Percentiles rank a stretch among this genome's conserved stretches.
These are phyloP conservation scores for Notoglanidium macrostoma DNA, from an alignment of 2,797 vertebrate genomes.

Conservation along the genomic window DNA sequence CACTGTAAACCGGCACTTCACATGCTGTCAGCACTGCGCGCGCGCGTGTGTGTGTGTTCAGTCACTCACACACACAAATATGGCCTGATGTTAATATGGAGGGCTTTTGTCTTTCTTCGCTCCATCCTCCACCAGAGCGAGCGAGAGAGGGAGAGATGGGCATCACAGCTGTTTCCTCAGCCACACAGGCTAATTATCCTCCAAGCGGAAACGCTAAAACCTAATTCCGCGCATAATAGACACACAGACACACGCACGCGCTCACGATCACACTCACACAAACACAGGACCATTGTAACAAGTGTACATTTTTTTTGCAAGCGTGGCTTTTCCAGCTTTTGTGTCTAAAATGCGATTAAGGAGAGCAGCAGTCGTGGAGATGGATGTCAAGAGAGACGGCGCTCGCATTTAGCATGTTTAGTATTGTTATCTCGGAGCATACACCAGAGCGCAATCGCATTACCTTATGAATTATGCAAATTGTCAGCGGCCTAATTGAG, in stretches of 20 bases:
- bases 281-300: slow-evolving; percentile 13
- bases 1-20: slow-evolving; percentile 44
- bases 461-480: slow-evolving; percentile 98
- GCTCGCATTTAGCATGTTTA: slow-evolving; percentile 54
- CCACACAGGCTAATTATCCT: slow-evolving; percentile 67
- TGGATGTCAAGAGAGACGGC: slow-evolving; percentile 60
- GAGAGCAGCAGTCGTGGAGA: slow-evolving; percentile 59
- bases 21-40: slow-evolving; percentile 14
- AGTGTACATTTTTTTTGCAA: slow-evolving; percentile 37
- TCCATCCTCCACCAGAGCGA: slow-evolving; percentile 53
- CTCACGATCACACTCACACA: neutral
- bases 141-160: slow-evolving; percentile 50
- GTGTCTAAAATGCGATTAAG: slow-evolving; percentile 57
- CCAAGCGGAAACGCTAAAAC: slow-evolving; percentile 60
- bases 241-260: slow-evolving; percentile 9
- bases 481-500: slow-evolving; percentile 91
- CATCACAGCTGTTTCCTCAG: slow-evolving; percentile 70
- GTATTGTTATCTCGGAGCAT: slow-evolving; percentile 80
- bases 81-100: slow-evolving; percentile 49
- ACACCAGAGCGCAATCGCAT: slow-evolving; percentile 89
- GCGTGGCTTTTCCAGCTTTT: slow-evolving; percentile 36
- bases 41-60: slow-evolving; percentile 7
- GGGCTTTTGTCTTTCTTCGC: slow-evolving; percentile 59
- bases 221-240: slow-evolving; percentile 59
- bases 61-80: neutral